These are phyloP conservation scores for Corythoichthys haematopterus DNA, from an alignment of 2,113 vertebrate genomes.

Conservation along the genomic window DNA sequence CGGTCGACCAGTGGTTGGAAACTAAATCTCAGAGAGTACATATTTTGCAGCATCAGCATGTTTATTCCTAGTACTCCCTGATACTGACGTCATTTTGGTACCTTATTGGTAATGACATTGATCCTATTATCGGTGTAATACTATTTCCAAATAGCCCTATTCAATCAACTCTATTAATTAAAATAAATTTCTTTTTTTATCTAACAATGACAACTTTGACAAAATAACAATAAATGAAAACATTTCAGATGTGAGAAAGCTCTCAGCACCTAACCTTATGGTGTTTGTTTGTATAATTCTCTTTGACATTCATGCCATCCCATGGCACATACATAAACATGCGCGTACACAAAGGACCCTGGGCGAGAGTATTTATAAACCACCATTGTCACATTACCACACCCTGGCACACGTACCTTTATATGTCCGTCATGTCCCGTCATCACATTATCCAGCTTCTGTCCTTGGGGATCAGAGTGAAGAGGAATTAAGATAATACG, in stretches of 20 bases:
- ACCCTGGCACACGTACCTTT: conserved; percentile 34
- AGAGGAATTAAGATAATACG: not conserved
- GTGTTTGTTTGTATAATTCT: conserved; percentile 51
- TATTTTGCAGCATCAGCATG: too few relatives aligned
- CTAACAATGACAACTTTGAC: conserved; percentile 15
- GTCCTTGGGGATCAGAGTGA: conserved; percentile 2
- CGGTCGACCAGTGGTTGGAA: too few relatives aligned
- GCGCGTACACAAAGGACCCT: conserved; percentile 13
- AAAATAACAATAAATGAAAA: conserved; percentile 28
- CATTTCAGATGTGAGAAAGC: conserved; percentile 21
- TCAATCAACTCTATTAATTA: not conserved
- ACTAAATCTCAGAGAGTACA: too few relatives aligned
- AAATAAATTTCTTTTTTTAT: not conserved
- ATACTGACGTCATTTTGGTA: too few relatives aligned
- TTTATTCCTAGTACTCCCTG: too few relatives aligned
- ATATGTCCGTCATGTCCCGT: conserved; percentile 27
- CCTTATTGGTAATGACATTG: too few relatives aligned
- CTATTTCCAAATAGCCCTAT: not conserved
- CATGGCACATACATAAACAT: conserved; percentile 21
- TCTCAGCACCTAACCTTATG: conserved; percentile 35
- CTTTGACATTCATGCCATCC: conserved; percentile 33
- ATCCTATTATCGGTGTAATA: too few relatives aligned
- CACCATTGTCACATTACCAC: conserved; percentile 13
- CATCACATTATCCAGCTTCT: not conserved
- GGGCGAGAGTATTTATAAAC: conserved; percentile 49